Percentiles rank a stretch among this genome's conserved stretches.
phyloP scores from a whole-genome alignment of 2,888 invertebrate species.

The Sipha maydis region DNA sequence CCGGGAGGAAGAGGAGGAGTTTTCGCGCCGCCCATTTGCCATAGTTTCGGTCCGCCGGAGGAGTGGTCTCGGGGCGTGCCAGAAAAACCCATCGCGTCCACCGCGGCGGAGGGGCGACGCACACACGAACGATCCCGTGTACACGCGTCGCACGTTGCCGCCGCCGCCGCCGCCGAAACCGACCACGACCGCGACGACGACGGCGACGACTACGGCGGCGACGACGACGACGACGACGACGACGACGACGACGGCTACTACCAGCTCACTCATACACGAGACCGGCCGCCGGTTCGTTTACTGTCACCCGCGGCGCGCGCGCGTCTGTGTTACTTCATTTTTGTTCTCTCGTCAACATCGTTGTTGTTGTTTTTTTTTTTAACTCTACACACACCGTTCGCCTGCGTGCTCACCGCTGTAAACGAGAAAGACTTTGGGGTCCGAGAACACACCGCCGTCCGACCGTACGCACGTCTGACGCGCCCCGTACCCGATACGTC shows the following conservation, averaged over 20 bases:
- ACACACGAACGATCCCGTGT: background rate
- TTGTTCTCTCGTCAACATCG: too few relatives aligned
- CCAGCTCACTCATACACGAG: conserved; percentile 50
- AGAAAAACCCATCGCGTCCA: conserved; percentile 39
- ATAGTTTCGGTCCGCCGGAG: conserved; percentile 14
- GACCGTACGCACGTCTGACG: too few relatives aligned
- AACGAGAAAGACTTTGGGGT: too few relatives aligned
- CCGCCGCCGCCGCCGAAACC: conserved; percentile 1
- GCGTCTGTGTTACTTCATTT: background rate
- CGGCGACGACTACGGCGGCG: conserved; percentile 15
- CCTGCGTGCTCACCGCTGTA: too few relatives aligned
- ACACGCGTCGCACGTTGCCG: conserved; percentile 1
- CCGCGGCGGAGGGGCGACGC: conserved; percentile 10
- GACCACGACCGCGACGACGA: conserved; percentile 22
- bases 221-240: conserved; percentile 3
- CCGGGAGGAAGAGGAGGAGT: background rate
- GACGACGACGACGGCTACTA: conserved; percentile 11
- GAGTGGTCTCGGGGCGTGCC: conserved; percentile 59
- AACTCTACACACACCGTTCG: too few relatives aligned
- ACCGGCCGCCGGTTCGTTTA: conserved; percentile 57
- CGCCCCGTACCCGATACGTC: too few relatives aligned
- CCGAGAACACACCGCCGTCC: too few relatives aligned
- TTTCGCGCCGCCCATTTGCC: conserved; percentile 45
- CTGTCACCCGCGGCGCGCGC: conserved; percentile 50
- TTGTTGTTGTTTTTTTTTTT: too few relatives aligned